A percentile compares a stretch with the other conserved stretches of the same genome.
phyloP scores from a whole-genome alignment of 2,888 invertebrate genomes.

The Cephus nigrinus region DNA sequence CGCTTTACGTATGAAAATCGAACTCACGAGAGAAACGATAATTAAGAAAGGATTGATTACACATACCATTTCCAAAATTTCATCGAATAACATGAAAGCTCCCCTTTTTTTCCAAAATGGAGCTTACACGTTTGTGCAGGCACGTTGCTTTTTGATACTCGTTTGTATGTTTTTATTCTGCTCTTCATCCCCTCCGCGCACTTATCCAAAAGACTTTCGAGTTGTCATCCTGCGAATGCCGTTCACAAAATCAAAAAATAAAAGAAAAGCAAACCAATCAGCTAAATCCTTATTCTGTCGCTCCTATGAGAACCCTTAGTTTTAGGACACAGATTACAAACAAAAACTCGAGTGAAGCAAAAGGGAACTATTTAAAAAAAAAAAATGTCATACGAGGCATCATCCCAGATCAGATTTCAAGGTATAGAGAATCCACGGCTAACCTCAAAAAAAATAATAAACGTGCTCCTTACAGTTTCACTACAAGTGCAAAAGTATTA shows the following conservation, averaged over 20 bases:
- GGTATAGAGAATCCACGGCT: not conserved
- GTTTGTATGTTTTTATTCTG: not conserved
- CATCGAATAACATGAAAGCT: not conserved
- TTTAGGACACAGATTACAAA: not conserved
- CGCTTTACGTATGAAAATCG: not conserved
- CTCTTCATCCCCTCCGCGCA: not conserved
- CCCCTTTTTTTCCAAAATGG: not conserved
- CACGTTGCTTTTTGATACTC: not conserved
- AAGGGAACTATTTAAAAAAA: not conserved
- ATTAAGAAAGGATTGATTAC: not conserved
- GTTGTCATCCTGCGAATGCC: no score
- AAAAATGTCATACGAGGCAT: not conserved
- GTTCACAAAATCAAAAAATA: no score
- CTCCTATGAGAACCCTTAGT: not conserved
- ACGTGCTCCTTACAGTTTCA: not conserved
- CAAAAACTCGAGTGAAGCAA: not conserved
- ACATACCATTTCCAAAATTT: not conserved
- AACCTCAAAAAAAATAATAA: not conserved
- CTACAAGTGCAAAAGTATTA: not conserved
- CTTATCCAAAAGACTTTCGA: no score
- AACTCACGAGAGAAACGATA: not conserved
- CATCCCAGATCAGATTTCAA: not conserved
- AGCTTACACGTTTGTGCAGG: not conserved
- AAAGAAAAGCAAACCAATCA: not conserved
- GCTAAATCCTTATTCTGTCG: not conserved